phyloP scores from a whole-genome alignment of 2,888 invertebrate genomes.

The Poecilus cupreus region DNA sequence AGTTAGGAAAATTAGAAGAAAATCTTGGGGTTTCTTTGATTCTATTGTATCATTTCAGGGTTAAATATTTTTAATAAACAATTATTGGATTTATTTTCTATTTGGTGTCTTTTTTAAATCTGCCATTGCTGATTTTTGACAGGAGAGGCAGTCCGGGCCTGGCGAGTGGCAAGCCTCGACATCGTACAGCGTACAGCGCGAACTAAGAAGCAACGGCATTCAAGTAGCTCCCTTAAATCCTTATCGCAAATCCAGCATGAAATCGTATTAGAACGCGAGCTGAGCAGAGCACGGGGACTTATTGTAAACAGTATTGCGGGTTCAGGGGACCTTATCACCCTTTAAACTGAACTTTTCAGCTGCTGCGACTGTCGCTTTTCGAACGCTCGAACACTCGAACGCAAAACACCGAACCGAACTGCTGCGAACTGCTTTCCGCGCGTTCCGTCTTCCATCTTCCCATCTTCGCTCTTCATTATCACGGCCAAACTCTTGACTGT shows the following conservation, averaged over 20 bases:
- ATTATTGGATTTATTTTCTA: too few relatives aligned
- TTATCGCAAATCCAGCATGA: constrained; percentile 81
- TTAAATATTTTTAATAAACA: too few relatives aligned
- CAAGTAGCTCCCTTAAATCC: constrained; percentile 74
- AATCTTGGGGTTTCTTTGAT: too few relatives aligned
- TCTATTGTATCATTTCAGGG: too few relatives aligned
- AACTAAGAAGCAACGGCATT: constrained; percentile 60
- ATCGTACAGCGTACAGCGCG: background rate
- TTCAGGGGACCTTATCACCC: constrained; percentile 72
- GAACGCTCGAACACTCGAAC: constrained; percentile 62
- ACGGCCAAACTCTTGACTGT: constrained; percentile 71
- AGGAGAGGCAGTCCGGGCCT: too few relatives aligned
- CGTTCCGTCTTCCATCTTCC: constrained; percentile 46
- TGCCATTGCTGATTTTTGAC: too few relatives aligned
- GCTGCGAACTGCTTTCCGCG: constrained; percentile 64
- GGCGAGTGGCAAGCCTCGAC: constrained; percentile 61
- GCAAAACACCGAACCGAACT: constrained; percentile 63
- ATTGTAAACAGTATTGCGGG: constrained; percentile 73
- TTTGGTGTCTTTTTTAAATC: too few relatives aligned
- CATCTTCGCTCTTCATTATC: constrained; percentile 67
- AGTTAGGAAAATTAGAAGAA: too few relatives aligned
- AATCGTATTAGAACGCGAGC: constrained; percentile 78
- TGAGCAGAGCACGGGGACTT: constrained; percentile 67
- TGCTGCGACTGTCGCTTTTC: constrained; percentile 63
- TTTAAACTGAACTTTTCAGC: constrained; percentile 71